Evolutionary conservation across 2,113 vertebrate species (phyloP), one percentile per base, ranked within the genome.

Genomic region (Syngnathus typhle): DNA sequence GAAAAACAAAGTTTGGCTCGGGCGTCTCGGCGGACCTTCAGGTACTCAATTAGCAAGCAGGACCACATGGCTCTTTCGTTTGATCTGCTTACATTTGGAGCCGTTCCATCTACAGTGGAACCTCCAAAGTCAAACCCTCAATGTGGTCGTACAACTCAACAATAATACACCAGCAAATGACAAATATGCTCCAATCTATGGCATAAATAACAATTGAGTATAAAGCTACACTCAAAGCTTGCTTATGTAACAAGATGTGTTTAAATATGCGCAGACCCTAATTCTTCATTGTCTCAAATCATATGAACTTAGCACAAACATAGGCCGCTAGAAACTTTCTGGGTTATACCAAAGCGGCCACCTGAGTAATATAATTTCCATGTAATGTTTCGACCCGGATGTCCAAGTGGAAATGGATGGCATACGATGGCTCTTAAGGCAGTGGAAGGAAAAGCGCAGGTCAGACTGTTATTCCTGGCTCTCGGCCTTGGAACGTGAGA

Each of bases 21-120:
- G 13, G 46, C 41, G 49, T 82, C 75, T 78, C 80, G 70, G 76
- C 62, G 71, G 84, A 80, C 71, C 77, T 78, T 70, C 78, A 79
- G 75, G 80, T 87, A 81, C 72, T 15, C 36, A 80, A 85, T 81
- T 81, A 85, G 79, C 60, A 76, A 73, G 67, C 77, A 71, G 71
- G 73, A 61, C 39, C 64, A 82, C 78, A 75, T 74, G 75, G 77
- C 75, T 75, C 36, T 60, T 65, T 27, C 67, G 74, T 87, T 89
- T 88, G 73, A 88, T 86, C 75, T 70, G 44, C 62, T 77, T 27
- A 1, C 73, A 65, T 81, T 79, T 76, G 74, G 68, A 80, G 67
- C 60, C 69, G 80, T 82, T 82, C 73, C 81, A 85, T 76, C 71
- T 49, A 68, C 64, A 65, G 60, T 68, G 69, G 12, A 62, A 15